Conservation (phyloP, 2,888 invertebrate genomes). For the Leptinotarsa peninsularis region DNA sequence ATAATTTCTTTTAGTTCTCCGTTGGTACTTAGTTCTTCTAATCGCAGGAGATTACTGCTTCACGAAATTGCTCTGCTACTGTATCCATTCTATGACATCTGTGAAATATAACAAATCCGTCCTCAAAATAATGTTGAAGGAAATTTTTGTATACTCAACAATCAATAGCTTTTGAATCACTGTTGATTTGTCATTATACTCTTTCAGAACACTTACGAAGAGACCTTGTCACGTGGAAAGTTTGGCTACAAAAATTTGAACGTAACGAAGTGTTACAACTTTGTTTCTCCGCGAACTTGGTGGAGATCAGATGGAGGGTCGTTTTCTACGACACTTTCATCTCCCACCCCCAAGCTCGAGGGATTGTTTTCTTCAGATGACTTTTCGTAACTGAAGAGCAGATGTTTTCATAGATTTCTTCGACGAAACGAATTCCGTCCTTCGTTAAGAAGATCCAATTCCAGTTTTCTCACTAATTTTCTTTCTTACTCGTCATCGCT, state of each 20-base stretch:
- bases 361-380: not conserved
- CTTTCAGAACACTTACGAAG: not conserved
- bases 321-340: not conserved
- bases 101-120: constrained; percentile 8
- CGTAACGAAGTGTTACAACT: not conserved
- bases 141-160: not conserved
- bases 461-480: no score
- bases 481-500: no score
- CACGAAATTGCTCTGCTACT: no score
- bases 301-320: not conserved
- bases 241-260: not conserved
- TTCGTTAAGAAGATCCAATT: not conserved
- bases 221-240: not conserved
- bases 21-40: not conserved
- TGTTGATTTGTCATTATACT: constrained; percentile 1
- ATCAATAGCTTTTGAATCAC: no score
- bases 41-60: constrained; percentile 15
- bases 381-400: not conserved
- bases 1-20: not conserved
- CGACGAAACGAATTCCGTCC: no score
- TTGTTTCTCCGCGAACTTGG: not conserved
- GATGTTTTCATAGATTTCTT: not conserved
- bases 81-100: not conserved
- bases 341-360: not conserved
- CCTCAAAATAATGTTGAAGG: constrained; percentile 1